Conservation (phyloP, 1,140 invertebrate species). For the Drosophila melanica region DNA sequence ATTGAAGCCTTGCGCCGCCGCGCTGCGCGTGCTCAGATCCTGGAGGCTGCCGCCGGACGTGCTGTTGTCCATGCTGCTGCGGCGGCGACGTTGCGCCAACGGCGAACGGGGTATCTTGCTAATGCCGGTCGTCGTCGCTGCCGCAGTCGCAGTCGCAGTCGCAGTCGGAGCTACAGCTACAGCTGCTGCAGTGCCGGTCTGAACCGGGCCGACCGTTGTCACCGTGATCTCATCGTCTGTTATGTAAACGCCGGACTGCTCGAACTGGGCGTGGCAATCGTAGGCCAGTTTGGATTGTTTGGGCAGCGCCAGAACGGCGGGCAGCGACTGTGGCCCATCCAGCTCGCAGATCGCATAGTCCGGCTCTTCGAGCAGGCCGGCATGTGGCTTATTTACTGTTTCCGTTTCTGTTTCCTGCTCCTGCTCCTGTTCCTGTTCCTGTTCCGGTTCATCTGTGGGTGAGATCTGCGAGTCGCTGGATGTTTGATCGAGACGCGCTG, state of each 20-base stretch:
- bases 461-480: slow-evolving; percentile 83
- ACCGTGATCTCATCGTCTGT: slow-evolving; percentile 86
- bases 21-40: slow-evolving; percentile 62
- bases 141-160: slow-evolving; percentile 70
- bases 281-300: slow-evolving; percentile 26
- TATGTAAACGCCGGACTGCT: slow-evolving; percentile 82
- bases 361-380: slow-evolving; percentile 3
- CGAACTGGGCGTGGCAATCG: slow-evolving; percentile 50
- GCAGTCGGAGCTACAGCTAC: slow-evolving; percentile 84
- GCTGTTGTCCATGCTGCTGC: slow-evolving; percentile 74
- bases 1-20: slow-evolving; percentile 47
- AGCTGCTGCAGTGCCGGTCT: slow-evolving; percentile 37
- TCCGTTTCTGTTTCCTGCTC: slow-evolving; percentile 9
- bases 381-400: slow-evolving; percentile 13
- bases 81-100: slow-evolving; percentile 64
- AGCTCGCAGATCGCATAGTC: slow-evolving; percentile 51
- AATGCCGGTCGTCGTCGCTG: too few species aligned
- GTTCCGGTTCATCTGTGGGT: slow-evolving; percentile 64
- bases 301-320: slow-evolving; percentile 57
- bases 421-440: slow-evolving; percentile 30
- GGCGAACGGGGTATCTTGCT: slow-evolving; percentile 80
- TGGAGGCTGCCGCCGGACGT: slow-evolving; percentile 72
- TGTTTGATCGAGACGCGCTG: slow-evolving; percentile 82
- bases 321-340: slow-evolving; percentile 72
- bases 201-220: slow-evolving; percentile 83